Evolutionary conservation across 1,140 invertebrate species (phyloP), one percentile per base, ranked within the genome.

Genomic region (Chrysoperla carnea): DNA sequence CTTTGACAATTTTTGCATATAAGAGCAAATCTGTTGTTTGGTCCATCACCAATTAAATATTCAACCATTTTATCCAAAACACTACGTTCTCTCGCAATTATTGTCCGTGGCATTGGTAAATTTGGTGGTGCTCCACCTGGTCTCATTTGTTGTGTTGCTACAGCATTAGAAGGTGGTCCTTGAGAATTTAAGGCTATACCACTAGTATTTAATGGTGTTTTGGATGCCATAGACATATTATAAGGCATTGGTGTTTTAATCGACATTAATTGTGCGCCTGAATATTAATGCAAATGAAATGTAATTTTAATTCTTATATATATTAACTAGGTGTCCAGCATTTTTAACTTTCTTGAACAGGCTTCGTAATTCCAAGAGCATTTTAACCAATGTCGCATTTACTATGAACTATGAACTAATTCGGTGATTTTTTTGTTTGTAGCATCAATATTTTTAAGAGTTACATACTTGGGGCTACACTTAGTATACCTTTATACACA

Each of bases 1-100:
- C 79, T 79, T 44, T 72, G 72, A 60, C 95, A 99, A 45, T 84
- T 70, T 28, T 70, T 70, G 64, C 95, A 99, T 56, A 99, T 93
- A 39, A 99, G 71, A 31, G 92, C 94, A 63, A 84, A 96, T 49
- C 92, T 74, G 68, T 94, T 89, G 45, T 78, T 77, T 39, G 93
- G 91, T 15, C 92, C 93, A 69, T 99, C 94, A 29, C 90, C 93
- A 13, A 98, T 75, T 37, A 98, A 60, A 59, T 87, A 94, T 58
- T 99, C 94, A 13, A 97, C 76, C 45, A 97, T 64, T 55, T 82
- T 81, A 61, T 97, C 92, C 38, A 96, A 59, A 37, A 75, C 69
- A 14, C 69, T 70, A 49, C 66, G 51, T 49, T 50, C 60, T 53
- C 45, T 55, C 6, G 64, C 59, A 49, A 72, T 55, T 50, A 74